Percentiles rank a stretch among this genome's conserved stretches.
Conservation (phyloP, 2,888 invertebrate species). For the Nemoura dubitans region DNA sequence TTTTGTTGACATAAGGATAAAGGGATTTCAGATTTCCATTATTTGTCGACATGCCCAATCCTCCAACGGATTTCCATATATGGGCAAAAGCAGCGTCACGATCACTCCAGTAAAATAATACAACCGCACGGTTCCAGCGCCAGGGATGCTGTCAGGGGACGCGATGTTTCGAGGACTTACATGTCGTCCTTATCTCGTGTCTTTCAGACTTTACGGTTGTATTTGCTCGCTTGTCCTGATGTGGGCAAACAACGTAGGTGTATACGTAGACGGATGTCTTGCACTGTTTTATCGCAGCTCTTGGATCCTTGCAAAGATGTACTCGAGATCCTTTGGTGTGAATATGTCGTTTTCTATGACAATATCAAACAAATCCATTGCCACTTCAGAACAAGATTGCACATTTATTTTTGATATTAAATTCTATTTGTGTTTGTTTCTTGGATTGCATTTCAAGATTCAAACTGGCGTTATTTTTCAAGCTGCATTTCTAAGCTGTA, state of each 20-base stretch:
- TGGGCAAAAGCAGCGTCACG: neutral
- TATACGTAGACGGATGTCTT: no score
- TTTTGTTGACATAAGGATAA: constrained; percentile 37
- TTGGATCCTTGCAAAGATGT: no score
- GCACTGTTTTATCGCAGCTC: no score
- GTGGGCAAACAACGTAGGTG: neutral
- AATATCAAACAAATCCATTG: no score
- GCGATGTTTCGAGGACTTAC: neutral
- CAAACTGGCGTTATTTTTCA: no score
- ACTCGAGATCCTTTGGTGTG: no score
- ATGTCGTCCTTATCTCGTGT: neutral
- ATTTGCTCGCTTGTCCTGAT: neutral
- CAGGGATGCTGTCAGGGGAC: neutral
- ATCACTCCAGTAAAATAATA: neutral
- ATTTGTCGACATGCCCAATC: constrained; percentile 14
- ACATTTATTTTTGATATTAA: no score
- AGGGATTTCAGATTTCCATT: constrained; percentile 38
- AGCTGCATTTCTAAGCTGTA: no score
- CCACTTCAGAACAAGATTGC: no score
- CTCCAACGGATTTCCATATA: neutral
- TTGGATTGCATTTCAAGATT: no score
- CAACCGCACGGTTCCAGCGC: neutral
- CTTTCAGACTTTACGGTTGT: neutral
- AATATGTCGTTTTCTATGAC: no score
- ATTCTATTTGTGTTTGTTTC: no score